Percentiles rank a stretch among this genome's conserved stretches.
Conservation (phyloP, 2,888 invertebrate genomes). For the Alcis repandata region DNA sequence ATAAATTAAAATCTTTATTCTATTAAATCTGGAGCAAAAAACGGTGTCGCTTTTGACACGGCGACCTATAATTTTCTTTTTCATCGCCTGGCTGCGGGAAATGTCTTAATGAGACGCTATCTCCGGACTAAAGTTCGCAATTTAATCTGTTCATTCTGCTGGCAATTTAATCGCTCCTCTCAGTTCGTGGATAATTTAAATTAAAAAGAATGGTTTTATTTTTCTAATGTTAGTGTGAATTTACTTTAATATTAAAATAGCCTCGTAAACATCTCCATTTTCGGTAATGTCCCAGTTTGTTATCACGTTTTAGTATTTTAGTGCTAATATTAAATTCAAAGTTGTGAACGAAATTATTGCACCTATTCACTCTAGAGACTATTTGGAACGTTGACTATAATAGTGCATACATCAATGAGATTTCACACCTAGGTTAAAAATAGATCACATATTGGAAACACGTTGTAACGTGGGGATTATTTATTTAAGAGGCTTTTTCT, state of each 20-base stretch:
- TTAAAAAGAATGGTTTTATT: slow-evolving; percentile 16
- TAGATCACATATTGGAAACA: neutral
- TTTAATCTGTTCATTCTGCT: slow-evolving; percentile 24
- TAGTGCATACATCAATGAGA: too few species aligned
- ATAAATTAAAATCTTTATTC: slow-evolving; percentile 8
- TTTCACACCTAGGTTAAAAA: too few species aligned
- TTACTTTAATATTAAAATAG: neutral
- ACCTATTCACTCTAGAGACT: too few species aligned
- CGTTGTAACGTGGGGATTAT: neutral
- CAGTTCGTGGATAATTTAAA: slow-evolving; percentile 20
- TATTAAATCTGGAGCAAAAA: slow-evolving; percentile 4
- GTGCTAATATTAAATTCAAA: too few species aligned
- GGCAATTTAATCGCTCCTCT: slow-evolving; percentile 21
- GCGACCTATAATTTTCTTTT: slow-evolving; percentile 29
- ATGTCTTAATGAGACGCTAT: slow-evolving; percentile 30
- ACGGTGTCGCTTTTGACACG: slow-evolving; percentile 19
- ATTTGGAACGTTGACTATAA: too few species aligned
- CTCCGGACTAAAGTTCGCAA: slow-evolving; percentile 26
- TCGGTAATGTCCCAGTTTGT: too few species aligned
- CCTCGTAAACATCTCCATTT: neutral
- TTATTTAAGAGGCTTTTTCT: slow-evolving; percentile 8
- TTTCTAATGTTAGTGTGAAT: neutral
- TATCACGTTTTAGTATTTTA: too few species aligned
- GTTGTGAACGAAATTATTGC: too few species aligned
- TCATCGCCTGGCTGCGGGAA: slow-evolving; percentile 4